These are phyloP conservation scores for Diplodus sargus DNA, from an alignment of 2,797 vertebrate species.

Conservation along the genomic window DNA sequence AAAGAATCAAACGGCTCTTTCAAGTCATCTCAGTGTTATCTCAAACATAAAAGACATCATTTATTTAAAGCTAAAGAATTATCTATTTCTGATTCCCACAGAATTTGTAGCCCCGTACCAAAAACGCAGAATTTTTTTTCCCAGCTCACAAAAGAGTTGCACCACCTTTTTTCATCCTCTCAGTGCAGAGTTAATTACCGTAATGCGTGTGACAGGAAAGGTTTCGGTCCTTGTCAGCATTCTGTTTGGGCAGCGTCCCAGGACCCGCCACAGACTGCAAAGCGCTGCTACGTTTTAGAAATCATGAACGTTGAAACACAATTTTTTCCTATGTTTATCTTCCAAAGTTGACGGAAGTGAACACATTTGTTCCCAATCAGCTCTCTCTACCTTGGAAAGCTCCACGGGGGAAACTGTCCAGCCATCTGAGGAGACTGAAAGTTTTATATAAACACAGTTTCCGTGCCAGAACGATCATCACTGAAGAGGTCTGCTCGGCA, in stretches of 20 bases:
- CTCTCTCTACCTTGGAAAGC: constrained; percentile 3
- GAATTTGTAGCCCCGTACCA: background rate
- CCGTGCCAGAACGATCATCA: constrained; percentile 4
- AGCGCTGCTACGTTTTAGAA: background rate
- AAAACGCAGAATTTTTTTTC: constrained; percentile 11
- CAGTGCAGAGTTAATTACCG: constrained; percentile 65
- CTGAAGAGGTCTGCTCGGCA: background rate
- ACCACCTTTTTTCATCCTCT: constrained; percentile 39
- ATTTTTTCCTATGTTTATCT: background rate
- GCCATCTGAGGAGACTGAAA: background rate
- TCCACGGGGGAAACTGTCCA: constrained; percentile 6
- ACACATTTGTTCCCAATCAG: background rate
- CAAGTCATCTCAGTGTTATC: constrained; percentile 21
- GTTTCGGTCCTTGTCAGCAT: constrained; percentile 59
- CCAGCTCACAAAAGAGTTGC: constrained; percentile 31
- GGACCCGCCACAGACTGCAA: background rate
- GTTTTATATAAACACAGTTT: constrained; percentile 4
- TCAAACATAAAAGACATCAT: constrained; percentile 27
- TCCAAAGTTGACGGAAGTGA: constrained; percentile 6
- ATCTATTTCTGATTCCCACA: constrained; percentile 5
- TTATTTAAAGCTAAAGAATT: constrained; percentile 13
- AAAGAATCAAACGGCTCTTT: constrained; percentile 17
- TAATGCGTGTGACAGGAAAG: constrained; percentile 57
- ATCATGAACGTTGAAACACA: background rate
- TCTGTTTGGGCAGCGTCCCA: constrained; percentile 53